Conservation (phyloP, 2,888 invertebrate genomes). For the Noctua comes region DNA sequence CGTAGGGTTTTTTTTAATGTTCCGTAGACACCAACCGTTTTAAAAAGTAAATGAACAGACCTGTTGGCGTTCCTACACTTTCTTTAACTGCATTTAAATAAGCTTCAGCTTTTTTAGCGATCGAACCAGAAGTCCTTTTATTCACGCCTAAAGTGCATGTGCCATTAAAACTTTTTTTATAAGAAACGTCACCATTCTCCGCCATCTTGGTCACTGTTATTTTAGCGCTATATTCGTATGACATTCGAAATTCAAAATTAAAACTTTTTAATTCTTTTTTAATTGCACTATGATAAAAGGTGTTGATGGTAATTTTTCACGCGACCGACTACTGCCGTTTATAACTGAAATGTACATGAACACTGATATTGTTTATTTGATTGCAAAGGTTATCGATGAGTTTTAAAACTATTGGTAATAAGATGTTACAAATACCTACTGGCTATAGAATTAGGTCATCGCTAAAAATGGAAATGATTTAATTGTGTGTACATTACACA, state of each 20-base stretch:
- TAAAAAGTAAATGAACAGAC: conserved; percentile 47
- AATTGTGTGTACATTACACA: background rate
- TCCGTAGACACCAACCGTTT: background rate
- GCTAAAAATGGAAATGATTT: conserved; percentile 62
- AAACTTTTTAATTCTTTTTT: conserved; percentile 31
- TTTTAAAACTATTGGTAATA: conserved; percentile 63
- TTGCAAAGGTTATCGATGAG: conserved; percentile 75
- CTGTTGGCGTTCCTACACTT: conserved; percentile 75
- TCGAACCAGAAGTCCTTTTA: conserved; percentile 76
- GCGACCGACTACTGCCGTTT: conserved; percentile 67
- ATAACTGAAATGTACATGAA: conserved; percentile 41
- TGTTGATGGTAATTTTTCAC: conserved; percentile 71
- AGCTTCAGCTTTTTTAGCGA: conserved; percentile 83
- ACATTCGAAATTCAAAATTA: conserved; percentile 71
- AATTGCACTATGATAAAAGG: conserved; percentile 24
- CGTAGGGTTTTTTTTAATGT: background rate
- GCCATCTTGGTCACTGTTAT: conserved; percentile 80
- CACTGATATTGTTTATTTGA: conserved; percentile 64
- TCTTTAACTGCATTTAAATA: conserved; percentile 83
- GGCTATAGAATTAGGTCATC: conserved; percentile 70
- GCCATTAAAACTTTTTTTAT: conserved; percentile 79
- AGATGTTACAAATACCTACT: conserved; percentile 34
- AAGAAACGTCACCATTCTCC: conserved; percentile 76
- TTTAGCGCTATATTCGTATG: conserved; percentile 79
- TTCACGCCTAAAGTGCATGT: conserved; percentile 78